Percentiles rank a stretch among this genome's conserved stretches.
Conservation (phyloP, 2,888 invertebrate species). For the Thymelicus lineola region DNA sequence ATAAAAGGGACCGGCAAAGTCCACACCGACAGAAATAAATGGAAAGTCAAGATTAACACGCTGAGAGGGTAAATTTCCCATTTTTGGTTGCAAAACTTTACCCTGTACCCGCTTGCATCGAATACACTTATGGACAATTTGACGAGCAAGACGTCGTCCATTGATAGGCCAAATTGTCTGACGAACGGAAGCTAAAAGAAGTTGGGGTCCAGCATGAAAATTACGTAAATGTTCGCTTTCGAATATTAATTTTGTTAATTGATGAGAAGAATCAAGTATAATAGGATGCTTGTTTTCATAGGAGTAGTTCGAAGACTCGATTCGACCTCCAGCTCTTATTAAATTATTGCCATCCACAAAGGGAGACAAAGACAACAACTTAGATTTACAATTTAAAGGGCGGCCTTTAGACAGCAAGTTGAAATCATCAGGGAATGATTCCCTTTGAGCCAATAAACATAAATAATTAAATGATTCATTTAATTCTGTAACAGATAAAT, state of each 20-base stretch:
- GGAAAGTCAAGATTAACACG: conserved; percentile 4
- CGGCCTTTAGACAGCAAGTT: not conserved
- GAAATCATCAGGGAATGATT: conserved; percentile 29
- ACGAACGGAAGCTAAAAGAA: conserved; percentile 2
- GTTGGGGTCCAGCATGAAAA: not conserved
- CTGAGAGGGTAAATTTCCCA: conserved; percentile 17
- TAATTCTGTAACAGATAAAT: too few species aligned
- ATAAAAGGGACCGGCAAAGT: conserved; percentile 19
- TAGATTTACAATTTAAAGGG: conserved; percentile 1
- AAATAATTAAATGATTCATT: too few species aligned
- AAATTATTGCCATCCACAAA: conserved; percentile 6
- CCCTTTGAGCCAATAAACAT: conserved; percentile 33
- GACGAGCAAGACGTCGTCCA: conserved; percentile 10
- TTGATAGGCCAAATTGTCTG: conserved; percentile 3
- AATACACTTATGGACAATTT: conserved; percentile 2
- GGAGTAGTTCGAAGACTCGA: not conserved
- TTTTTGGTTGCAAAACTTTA: conserved; percentile 20
- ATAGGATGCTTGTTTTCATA: not conserved
- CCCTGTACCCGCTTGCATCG: conserved; percentile 10
- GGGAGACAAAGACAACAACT: conserved; percentile 15
- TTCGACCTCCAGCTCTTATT: conserved; percentile 1
- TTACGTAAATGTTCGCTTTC: not conserved
- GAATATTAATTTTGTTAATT: not conserved
- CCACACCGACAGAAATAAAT: conserved; percentile 9
- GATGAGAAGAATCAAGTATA: not conserved